Base-by-base conservation (phyloP, 1,140 invertebrate genomes). In the Vollenhovia emeryi region DNA sequence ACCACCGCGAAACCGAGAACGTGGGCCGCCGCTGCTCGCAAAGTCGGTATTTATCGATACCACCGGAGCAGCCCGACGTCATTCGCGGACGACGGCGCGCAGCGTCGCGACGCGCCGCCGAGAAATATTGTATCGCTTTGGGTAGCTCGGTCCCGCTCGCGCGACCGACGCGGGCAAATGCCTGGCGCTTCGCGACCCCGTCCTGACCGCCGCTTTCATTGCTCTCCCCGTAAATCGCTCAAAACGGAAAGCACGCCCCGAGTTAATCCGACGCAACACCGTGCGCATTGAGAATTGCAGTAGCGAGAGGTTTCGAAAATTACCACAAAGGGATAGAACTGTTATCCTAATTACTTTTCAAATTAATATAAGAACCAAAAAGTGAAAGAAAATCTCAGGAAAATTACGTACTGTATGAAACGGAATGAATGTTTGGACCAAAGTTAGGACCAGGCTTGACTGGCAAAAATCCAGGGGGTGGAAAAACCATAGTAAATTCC, bases 31-130 rank as follows among this genome's bases (percentile, higher is more conserved):
- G 74, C 52, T 82, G n/a, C 84, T 85, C 64, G 87, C 87, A 87
- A 90, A 90, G 78, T 89, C 86, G 52, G 87, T 90, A 90, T 91
- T 92, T 92, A 91, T 91, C 83, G 90, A 85, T 82, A 87, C 57
- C 52, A 7, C 84, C 76, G 86, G 78, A 45, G 45, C 52, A 50
- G 43, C 71, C n/a, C 24, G 33, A 55, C 55, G 74, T 79, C 43
- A 79, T 79, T 66, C 59, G 75, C 64, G 60, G 36, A 43, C 73
- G 64, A 43, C 18, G 62, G 43, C 11, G 76, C 71, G 55, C 71
- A 18, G 18, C 36, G 52, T 66, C 87, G 87, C 89, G 89, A 83
- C 82, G 75, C 80, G 69, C 59, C 48, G 43, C 74, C 60, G 84
- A 87, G 86, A 91, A 91, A 91, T 91, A 91, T 91, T 76, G 86